Conservation (phyloP, 2,888 invertebrate genomes). For the Dusona sp. region DNA sequence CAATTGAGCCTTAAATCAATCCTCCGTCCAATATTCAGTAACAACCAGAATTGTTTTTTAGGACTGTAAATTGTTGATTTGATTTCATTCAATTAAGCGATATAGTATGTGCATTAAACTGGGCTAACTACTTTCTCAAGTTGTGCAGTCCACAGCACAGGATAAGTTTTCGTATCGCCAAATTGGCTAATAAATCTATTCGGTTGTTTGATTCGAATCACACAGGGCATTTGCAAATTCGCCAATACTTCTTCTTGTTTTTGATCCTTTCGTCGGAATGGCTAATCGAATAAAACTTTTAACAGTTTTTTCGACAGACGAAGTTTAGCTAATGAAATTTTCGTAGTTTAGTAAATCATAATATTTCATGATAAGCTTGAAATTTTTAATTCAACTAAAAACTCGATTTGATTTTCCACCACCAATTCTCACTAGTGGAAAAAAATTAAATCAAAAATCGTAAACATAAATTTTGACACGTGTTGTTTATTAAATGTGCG, state of each 20-base stretch:
- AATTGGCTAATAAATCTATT: constrained; percentile 1
- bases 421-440: neutral
- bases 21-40: neutral
- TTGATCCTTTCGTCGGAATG: neutral
- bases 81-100: neutral
- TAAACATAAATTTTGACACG: neutral
- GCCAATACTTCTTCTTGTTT: neutral
- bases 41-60: neutral
- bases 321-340: neutral
- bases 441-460: neutral
- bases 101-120: neutral
- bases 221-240: neutral
- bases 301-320: neutral
- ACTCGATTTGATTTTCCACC: neutral
- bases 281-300: neutral
- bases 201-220: constrained; percentile 1
- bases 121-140: constrained; percentile 1
- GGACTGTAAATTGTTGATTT: neutral
- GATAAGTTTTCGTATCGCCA: neutral
- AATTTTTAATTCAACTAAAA: neutral
- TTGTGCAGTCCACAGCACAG: neutral
- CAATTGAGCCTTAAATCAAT: neutral
- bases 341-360: neutral
- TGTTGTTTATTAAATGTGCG: neutral
- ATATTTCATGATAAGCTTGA: neutral